Percentiles rank a stretch among this genome's conserved stretches.
phyloP scores from a whole-genome alignment of 2,888 invertebrate species.

The Abrostola tripartita region DNA sequence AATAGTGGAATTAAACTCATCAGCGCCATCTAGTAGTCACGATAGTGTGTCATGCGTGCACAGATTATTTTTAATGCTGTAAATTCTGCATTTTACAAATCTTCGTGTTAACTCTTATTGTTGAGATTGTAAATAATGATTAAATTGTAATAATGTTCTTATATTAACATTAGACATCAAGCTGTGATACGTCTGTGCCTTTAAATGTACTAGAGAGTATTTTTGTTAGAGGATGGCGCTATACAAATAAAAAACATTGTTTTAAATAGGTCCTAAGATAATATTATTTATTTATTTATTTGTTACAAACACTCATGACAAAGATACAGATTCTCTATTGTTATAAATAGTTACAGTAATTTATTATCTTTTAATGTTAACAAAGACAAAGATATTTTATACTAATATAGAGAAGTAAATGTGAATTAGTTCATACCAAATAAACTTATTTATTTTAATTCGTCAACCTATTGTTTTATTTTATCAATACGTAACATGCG shows the following conservation, averaged over 20 bases:
- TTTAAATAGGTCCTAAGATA: slow-evolving; percentile 63
- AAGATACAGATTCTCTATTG: slow-evolving; percentile 46
- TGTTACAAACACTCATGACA: slow-evolving; percentile 56
- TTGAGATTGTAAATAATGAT: slow-evolving; percentile 65
- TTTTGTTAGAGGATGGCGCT: slow-evolving; percentile 80
- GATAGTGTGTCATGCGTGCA: slow-evolving; percentile 70
- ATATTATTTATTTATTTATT: slow-evolving; percentile 62
- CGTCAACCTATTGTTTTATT: slow-evolving; percentile 30
- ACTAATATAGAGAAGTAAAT: slow-evolving; percentile 52
- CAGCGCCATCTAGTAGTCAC: slow-evolving; percentile 78
- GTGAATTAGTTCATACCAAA: slow-evolving; percentile 72
- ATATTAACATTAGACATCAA: slow-evolving; percentile 76
- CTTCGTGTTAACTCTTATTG: slow-evolving; percentile 49
- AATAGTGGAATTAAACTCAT: slow-evolving; percentile 60
- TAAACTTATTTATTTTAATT: slow-evolving; percentile 72
- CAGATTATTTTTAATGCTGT: slow-evolving; percentile 62
- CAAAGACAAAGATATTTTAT: slow-evolving; percentile 52
- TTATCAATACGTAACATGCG: not conserved
- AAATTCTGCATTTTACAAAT: slow-evolving; percentile 48
- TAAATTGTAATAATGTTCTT: slow-evolving; percentile 63
- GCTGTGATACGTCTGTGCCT: slow-evolving; percentile 88
- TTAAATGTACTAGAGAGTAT: slow-evolving; percentile 71
- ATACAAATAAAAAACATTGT: slow-evolving; percentile 64
- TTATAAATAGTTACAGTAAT: slow-evolving; percentile 48
- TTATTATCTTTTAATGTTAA: slow-evolving; percentile 30